Evolutionary conservation across 2,888 invertebrate species (phyloP).

Genomic region (Drosophila suboccidentalis): DNA sequence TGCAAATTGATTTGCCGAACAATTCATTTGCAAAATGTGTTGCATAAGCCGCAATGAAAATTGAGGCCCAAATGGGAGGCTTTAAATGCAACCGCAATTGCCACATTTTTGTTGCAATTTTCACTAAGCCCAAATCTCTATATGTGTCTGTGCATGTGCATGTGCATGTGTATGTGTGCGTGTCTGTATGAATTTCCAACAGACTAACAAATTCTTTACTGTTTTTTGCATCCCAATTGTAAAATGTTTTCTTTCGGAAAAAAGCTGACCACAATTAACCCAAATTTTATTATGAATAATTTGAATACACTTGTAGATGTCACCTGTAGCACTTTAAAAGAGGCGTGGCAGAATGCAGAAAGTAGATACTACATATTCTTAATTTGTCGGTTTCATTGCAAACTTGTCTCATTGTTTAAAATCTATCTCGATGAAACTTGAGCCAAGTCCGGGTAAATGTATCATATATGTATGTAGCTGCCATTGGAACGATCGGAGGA

Average conservation of each 20-base stretch:
- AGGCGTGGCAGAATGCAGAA: no score
- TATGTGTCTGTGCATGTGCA: not conserved
- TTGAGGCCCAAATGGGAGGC: constrained; percentile 45
- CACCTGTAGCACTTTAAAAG: no score
- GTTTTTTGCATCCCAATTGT: not conserved
- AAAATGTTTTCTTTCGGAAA: not conserved
- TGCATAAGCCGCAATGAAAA: constrained; percentile 73
- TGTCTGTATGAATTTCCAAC: not conserved
- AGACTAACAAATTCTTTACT: not conserved
- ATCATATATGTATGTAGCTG: no score
- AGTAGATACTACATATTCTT: no score
- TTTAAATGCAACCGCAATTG: constrained; percentile 45
- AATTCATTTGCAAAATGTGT: constrained; percentile 76
- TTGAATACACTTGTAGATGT: not conserved
- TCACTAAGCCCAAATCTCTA: constrained; percentile 21
- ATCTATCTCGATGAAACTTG: no score
- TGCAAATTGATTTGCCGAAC: constrained; percentile 79
- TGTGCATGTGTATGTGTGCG: not conserved
- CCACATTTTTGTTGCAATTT: constrained; percentile 45
- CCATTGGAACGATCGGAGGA: no score
- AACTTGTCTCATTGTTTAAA: no score
- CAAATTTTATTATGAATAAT: constrained; percentile 1
- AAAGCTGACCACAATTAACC: constrained; percentile 6
- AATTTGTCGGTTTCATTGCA: no score
- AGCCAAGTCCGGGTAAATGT: no score